Evolutionary conservation across 2,797 vertebrate species (phyloP), one percentile per base, ranked within the genome.

Genomic region (Falco berigora): DNA sequence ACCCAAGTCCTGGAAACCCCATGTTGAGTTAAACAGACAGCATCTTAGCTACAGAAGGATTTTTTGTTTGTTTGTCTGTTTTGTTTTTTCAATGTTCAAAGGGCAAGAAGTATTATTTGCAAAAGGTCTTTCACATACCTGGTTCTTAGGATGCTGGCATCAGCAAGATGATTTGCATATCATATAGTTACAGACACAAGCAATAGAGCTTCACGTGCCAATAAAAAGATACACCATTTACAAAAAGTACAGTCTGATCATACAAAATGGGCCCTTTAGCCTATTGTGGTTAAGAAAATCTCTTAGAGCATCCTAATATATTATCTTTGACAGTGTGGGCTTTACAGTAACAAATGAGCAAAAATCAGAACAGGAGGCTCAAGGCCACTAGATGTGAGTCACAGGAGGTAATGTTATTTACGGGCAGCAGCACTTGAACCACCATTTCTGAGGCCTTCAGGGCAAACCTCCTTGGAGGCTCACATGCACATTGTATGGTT

Each of bases 1-100:
- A 98, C 95, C 94, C 96, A 89, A 86, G 83, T 76, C 73, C 90
- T 97, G 87, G 91, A 98, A 97, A 80, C 73, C 82, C 86, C 95
- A 87, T 42, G 24, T 74, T 68, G 89, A 96, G 89, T 95, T 89
- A 94, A 94, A 91, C 74, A 86, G 58, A 88, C 95, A 94, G 85
- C 85, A 73, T 88, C 49, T 74, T 88, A 87, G 92, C 90, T 94
- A 73, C 5, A 58, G 46, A 76, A 81, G 84, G 66, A 53, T 78
- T 91, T 85, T 77, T 76, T 38, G 36, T 38, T 36, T 94, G 50
- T 67, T 94, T 90, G 42, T 5, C 92, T 92, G 81, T 15, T 80
- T 92, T 86, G 50, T 10, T 74, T 88, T 96, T 82, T 21, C 86
- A 78, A 56, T 56, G 42, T 66, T 82, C 75, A 82, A 74, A 95